A percentile compares a stretch with the other conserved stretches of the same genome.
phyloP scores from a whole-genome alignment of 2,888 invertebrate genomes.

The Deilephila elpenor region DNA sequence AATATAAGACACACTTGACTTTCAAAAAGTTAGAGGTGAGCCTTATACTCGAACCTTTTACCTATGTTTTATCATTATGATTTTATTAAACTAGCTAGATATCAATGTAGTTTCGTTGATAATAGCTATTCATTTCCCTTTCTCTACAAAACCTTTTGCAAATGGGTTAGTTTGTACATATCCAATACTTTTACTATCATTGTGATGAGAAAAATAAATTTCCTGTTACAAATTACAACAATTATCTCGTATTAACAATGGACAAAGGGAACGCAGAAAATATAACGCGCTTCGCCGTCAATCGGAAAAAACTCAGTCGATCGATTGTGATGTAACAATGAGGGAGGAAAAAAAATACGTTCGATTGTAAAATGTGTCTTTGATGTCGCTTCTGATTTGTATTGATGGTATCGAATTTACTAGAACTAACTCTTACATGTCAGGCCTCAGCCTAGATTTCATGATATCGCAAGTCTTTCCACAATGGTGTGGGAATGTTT shows the following conservation, averaged over 20 bases:
- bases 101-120: background rate
- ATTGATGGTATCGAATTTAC: background rate
- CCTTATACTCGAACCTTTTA: too few relatives aligned
- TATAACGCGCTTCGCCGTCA: conserved; percentile 22
- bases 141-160: background rate
- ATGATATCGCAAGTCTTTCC: too few relatives aligned
- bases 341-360: background rate
- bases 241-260: conserved; percentile 49
- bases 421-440: background rate
- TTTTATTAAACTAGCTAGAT: background rate
- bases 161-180: background rate
- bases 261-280: conserved; percentile 49
- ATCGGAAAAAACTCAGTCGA: conserved; percentile 14
- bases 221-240: conserved; percentile 46
- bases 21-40: too few relatives aligned
- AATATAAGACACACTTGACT: too few relatives aligned
- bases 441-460: too few relatives aligned
- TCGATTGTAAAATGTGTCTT: conserved; percentile 13
- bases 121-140: background rate
- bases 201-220: conserved; percentile 31
- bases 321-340: conserved; percentile 19
- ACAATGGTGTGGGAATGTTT: too few relatives aligned
- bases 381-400: background rate
- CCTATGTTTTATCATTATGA: too few relatives aligned
- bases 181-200: conserved; percentile 18